Evolutionary conservation across 2,113 vertebrate species (phyloP).

Genomic region (Cottus gobio): DNA sequence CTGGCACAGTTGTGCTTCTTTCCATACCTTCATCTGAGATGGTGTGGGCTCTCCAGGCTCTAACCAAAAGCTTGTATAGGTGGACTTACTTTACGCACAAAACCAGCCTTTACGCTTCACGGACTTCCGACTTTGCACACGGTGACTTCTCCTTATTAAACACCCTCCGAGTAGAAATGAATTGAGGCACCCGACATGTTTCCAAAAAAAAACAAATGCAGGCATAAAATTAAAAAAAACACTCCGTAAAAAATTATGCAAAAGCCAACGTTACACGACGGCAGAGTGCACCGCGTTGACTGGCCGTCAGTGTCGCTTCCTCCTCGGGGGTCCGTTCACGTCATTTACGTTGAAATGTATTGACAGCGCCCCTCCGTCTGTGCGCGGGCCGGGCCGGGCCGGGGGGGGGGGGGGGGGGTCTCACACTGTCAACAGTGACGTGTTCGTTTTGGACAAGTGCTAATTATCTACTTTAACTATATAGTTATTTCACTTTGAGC

Average conservation of each 20-base stretch:
- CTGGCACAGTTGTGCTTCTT: neutral
- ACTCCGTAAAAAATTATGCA: neutral
- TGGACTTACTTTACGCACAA: neutral
- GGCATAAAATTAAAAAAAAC: neutral
- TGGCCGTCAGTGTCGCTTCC: neutral
- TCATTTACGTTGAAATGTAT: neutral
- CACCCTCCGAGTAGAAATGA: accelerated
- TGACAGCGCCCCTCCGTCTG: too few relatives aligned
- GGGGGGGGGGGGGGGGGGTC: too few relatives aligned
- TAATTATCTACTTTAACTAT: accelerated
- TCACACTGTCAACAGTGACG: too few relatives aligned
- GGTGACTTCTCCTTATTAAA: neutral
- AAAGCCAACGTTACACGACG: neutral
- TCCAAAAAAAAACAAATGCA: neutral
- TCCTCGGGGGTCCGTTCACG: neutral
- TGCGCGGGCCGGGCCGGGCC: too few relatives aligned
- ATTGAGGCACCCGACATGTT: too few relatives aligned
- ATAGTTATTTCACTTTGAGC: neutral
- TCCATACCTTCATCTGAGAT: neutral
- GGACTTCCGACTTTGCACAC: neutral
- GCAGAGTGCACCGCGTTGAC: neutral
- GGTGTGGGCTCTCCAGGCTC: neutral
- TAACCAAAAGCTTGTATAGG: neutral
- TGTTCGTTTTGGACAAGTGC: too few relatives aligned
- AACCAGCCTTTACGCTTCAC: neutral